Evolutionary conservation across 2,888 invertebrate genomes (phyloP), one percentile per base, ranked within the genome.

Genomic region (Erannis defoliaria): DNA sequence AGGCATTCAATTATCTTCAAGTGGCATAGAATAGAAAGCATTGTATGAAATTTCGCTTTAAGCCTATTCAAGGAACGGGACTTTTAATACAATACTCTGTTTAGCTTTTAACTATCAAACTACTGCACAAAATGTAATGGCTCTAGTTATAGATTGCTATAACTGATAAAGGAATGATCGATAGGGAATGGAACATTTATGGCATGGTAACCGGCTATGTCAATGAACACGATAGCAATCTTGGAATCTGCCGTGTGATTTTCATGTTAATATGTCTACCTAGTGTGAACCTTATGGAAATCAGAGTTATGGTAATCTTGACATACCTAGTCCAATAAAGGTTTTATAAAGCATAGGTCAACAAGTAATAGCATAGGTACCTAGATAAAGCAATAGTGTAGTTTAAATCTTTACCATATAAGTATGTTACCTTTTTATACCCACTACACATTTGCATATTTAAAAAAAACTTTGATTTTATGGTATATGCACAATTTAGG

Each of bases 51-150:
- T 26, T 9, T n/a, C 14, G 23, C 29, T 31, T 31, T 46, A 26
- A 40, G 40, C 37, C n/a, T 14, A 19, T 40, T 51, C 12, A 40
- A 29, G 18, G 40, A 51, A 51, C 40, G 51, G 51, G 40, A 51
- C 42, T 33, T 26, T 8, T 26, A 5, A 8, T 26, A 23, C 5
- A 23, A 5, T 23, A 23, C 5, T 23, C 2, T 23, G 5, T n/a
- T n/a, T n/a, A n/a, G n/a, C n/a, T n/a, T n/a, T 23, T n/a, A 37
- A 37, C 14, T 45, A 0, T 31, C n/a, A 18, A 18, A 29, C 18
- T 48, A 19, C 31, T 48, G 19, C 19, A 19, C 19, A n/a, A 48
- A 48, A 48, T 48, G 48, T 35, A 48, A 18, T 16, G 16, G 18
- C 10, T 16, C n/a, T 19, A 33, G n/a, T 1, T 35, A n/a, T 46